These are phyloP conservation scores for Amphimedon queenslandica DNA, from an alignment of 37 sponge, comb jelly and placozoan genomes.

Conservation along the genomic window DNA sequence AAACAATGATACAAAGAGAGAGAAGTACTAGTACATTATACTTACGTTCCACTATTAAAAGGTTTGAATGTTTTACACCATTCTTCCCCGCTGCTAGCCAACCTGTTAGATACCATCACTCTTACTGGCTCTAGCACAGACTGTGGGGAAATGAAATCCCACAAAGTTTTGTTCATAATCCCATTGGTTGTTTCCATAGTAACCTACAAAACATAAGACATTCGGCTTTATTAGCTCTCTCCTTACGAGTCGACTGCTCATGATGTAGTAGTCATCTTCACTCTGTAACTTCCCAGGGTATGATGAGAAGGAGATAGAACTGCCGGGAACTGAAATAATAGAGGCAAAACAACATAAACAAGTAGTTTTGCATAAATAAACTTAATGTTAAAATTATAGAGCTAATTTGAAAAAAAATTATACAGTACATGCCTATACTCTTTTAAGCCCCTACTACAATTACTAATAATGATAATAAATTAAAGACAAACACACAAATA, in stretches of 20 bases:
- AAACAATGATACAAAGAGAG: too few relatives aligned
- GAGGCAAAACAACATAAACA: too few relatives aligned
- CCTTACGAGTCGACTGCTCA: conserved; percentile 73
- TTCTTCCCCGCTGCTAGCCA: conserved; percentile 63
- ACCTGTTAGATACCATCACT: conserved; percentile 74
- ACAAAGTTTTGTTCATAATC: conserved; percentile 69
- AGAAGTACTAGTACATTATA: too few relatives aligned
- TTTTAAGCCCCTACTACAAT: too few relatives aligned
- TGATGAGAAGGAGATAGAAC: conserved; percentile 78
- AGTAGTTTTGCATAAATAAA: too few relatives aligned
- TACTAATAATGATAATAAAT: too few relatives aligned
- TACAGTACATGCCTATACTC: too few relatives aligned
- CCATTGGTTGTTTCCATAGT: conserved; percentile 94
- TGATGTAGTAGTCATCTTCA: conserved; percentile 87
- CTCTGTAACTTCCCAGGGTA: conserved; percentile 85
- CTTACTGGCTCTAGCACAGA: conserved; percentile 71
- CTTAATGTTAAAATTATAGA: too few relatives aligned
- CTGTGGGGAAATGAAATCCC: conserved; percentile 57
- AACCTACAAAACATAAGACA: conserved; percentile 31
- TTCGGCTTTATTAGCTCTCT: not conserved
- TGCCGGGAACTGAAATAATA: conserved; percentile 79
- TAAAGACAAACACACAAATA: too few relatives aligned
- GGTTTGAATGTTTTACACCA: conserved; percentile 66
- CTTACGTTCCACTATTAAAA: conserved; percentile 93
- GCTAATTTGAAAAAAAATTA: too few relatives aligned